Evolutionary conservation across 2,797 vertebrate genomes (phyloP).

Genomic region (Darevskia mixta): DNA sequence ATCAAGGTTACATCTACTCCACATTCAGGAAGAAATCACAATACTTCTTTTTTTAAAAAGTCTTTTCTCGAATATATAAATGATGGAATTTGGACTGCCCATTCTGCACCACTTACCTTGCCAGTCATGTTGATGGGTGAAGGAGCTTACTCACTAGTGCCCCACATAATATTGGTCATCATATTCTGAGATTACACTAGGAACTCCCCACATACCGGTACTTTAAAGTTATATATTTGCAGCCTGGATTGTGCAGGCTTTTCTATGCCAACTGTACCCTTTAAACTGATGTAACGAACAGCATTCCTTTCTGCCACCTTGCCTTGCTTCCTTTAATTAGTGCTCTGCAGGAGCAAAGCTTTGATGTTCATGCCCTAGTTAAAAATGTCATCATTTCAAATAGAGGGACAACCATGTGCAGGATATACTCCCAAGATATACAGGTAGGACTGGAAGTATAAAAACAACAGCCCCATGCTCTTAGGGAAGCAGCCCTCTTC

Average conservation of each 20-base stretch:
- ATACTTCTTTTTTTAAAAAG: too few species aligned
- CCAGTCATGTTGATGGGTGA: not conserved
- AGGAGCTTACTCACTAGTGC: too few species aligned
- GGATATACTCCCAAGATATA: constrained; percentile 6
- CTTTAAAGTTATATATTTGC: too few species aligned
- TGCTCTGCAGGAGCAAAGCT: not conserved
- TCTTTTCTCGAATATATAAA: too few species aligned
- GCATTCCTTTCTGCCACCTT: not conserved
- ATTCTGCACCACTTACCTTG: not conserved
- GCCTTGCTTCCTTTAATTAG: constrained; percentile 52
- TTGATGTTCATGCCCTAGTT: constrained; percentile 26
- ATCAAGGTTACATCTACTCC: too few species aligned
- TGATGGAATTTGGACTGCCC: too few species aligned
- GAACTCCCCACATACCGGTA: too few species aligned
- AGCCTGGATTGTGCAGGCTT: constrained; percentile 27
- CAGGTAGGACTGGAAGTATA: constrained; percentile 7
- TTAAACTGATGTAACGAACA: constrained; percentile 48
- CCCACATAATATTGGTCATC: too few species aligned
- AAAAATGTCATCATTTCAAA: not conserved
- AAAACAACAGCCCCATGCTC: not conserved
- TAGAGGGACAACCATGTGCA: not conserved
- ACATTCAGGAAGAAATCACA: too few species aligned
- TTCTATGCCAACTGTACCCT: constrained; percentile 2
- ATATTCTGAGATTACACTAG: too few species aligned
- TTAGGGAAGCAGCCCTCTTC: not conserved